Evolutionary conservation across 2,113 vertebrate species (phyloP).

Genomic region (Oncorhynchus keta): DNA sequence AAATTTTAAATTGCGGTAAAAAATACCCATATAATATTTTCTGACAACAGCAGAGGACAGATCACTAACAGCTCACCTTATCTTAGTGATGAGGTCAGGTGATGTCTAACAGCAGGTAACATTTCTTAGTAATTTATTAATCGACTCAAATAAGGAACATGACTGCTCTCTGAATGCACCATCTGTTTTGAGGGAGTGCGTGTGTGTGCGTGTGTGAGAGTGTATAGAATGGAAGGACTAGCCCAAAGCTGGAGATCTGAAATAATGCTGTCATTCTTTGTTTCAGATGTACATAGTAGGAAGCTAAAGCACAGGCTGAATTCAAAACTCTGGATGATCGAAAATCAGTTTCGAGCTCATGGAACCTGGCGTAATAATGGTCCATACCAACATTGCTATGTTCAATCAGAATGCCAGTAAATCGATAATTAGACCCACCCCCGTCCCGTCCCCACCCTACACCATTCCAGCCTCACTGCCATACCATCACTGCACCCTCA

Average conservation of each 20-base stretch:
- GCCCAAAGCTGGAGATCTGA: conserved; percentile 85
- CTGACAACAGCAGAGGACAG: background rate
- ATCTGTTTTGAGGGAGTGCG: conserved; percentile 42
- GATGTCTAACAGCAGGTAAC: background rate
- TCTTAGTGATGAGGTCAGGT: background rate
- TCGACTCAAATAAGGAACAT: background rate
- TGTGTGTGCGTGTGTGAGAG: conserved; percentile 39
- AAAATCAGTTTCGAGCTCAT: conserved; percentile 78
- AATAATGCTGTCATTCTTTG: conserved; percentile 83
- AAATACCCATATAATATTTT: background rate
- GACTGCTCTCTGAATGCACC: conserved; percentile 16
- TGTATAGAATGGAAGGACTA: conserved; percentile 63
- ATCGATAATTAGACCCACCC: conserved; percentile 55
- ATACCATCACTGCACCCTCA: conserved; percentile 63
- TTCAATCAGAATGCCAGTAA: conserved; percentile 72
- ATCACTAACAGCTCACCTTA: background rate
- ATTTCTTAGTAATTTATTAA: background rate
- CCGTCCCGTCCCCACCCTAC: conserved; percentile 28
- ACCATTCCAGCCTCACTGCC: conserved; percentile 65
- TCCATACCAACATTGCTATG: conserved; percentile 70
- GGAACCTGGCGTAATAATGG: conserved; percentile 79
- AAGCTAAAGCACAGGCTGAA: conserved; percentile 81
- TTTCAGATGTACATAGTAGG: conserved; percentile 84
- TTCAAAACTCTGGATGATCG: conserved; percentile 80
- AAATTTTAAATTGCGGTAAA: background rate